Base-by-base conservation (phyloP, 2,888 invertebrate genomes). In the Morpho deidamia region DNA sequence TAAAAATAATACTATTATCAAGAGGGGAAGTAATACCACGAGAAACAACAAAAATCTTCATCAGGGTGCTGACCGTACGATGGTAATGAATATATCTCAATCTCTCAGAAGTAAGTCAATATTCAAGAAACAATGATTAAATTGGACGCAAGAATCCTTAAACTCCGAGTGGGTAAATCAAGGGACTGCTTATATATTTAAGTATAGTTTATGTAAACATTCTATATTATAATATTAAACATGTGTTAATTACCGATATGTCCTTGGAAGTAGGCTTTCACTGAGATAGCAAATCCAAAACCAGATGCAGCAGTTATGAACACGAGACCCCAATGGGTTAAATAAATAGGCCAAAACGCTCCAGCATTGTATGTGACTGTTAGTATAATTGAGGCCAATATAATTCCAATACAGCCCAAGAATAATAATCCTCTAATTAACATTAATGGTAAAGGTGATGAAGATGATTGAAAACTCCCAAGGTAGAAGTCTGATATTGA, bases 271-370 rank as follows among this genome's bases (percentile, higher is more conserved):
- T 67, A 74, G 2, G 71, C 78, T 53, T 49, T 56, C 5, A 69
- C 47, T 8, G 86, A 86, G 7, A 85, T 68, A 3, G 61, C 61
- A 14, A 76, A 70, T 5, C 74, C 83, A 14, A 80, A 67, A 37
- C 71, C 76, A 11, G 81, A 66, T 7, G 81, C 69, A 0, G 74
- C 52, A 7, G 79, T 71, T 39, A 80, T 83, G 1, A 81, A 61
- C 0, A 81, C 0, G 0, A 87, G 53, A 1, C 87, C 87, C 87
- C 87, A 88, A 55, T 85, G 83, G 9, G 87, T 88, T 62, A 88
- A 63, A 49, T 72, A 87, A 57, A 84, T 77, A n/a, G 72, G 72
- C 86, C 85, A 86, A 48, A 62, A 69, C 0, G 66, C 67, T 0
- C 71, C 55, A 0, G 47, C 14, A 4, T 65, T 44, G 0, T 47